Evolutionary conservation across 2,113 vertebrate species (phyloP), one percentile per base, ranked within the genome.

Genomic region (Microcebus murinus): DNA sequence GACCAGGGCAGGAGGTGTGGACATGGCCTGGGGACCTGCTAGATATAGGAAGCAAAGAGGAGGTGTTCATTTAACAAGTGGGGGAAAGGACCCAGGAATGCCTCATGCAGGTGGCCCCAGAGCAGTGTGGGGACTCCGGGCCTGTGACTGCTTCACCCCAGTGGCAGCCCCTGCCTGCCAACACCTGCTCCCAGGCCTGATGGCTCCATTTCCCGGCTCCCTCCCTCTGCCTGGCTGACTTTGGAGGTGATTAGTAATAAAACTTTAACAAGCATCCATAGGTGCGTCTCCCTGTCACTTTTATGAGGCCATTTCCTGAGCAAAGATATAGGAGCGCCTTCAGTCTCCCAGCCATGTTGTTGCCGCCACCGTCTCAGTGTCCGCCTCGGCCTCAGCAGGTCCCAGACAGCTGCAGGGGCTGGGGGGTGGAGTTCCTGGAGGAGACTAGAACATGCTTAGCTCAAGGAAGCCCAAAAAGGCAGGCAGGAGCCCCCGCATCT

Each of bases 191-290:
- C 94, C 65, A 45, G 70, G 92, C 89, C 76, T 98, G 98, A 98
- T 98, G 98, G 98, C 99, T 99, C 98, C 98, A 99, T 99, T 98
- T 98, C 98, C 96, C 95, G 97, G 92, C 97, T 88, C 74, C 93
- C 90, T 79, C 87, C 96, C 96, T 52, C 82, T 95, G 83, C 89
- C 93, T 97, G n/a, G 85, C 98, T 97, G 98, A 98, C 98, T 99
- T 99, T 98, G 98, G 98, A 99, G 98, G 99, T 99, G 99, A 99
- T 99, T 99, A 99, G 99, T 99, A 99, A 99, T 99, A 99, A 99
- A 99, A 99, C 98, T 99, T 99, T 99, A 99, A 99, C 99, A 98
- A 99, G 99, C 98, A 98, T 99, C 98, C 98, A 98, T 99, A 99
- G 98, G 99, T 99, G 98, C 98, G 94, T 99, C 98, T 98, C 98